Percentiles rank a stretch among this genome's conserved stretches.
phyloP scores from a whole-genome alignment of 2,888 invertebrate genomes.

The Clusia tigrina region DNA sequence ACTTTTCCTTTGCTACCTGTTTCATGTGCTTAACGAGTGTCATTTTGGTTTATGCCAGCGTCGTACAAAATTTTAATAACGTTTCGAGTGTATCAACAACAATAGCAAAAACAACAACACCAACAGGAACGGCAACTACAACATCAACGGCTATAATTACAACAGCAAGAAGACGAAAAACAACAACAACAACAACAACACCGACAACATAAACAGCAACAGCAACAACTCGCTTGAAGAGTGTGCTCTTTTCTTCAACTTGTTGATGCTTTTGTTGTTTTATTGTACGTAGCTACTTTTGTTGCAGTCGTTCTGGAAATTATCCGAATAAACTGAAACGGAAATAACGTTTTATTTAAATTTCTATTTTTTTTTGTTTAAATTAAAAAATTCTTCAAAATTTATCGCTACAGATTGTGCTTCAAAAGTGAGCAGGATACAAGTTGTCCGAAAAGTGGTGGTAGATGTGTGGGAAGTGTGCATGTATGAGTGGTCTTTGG shows the following conservation, averaged over 20 bases:
- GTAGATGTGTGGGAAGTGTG: too few relatives aligned
- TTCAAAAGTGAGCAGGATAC: too few relatives aligned
- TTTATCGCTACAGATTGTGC: too few relatives aligned
- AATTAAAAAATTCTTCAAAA: too few relatives aligned
- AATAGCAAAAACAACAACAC: constrained; percentile 1
- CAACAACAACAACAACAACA: constrained; percentile 4
- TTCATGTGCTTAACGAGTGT: not conserved
- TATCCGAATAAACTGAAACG: too few relatives aligned
- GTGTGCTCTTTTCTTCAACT: not conserved
- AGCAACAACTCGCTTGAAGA: constrained; percentile 2
- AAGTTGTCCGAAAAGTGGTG: too few relatives aligned
- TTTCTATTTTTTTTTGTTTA: too few relatives aligned
- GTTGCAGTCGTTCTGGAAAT: not conserved
- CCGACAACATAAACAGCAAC: constrained; percentile 2
- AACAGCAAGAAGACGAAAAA: too few relatives aligned
- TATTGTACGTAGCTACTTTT: not conserved
- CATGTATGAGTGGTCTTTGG: too few relatives aligned
- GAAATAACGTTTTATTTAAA: too few relatives aligned
- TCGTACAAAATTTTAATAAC: not conserved
- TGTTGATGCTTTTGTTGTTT: not conserved
- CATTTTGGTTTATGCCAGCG: not conserved
- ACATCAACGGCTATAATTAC: constrained; percentile 2
- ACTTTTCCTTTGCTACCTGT: not conserved
- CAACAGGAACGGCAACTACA: not conserved
- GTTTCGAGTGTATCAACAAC: not conserved